Conservation (phyloP, 2,113 vertebrate genomes). For the Triplophysa rosa region DNA sequence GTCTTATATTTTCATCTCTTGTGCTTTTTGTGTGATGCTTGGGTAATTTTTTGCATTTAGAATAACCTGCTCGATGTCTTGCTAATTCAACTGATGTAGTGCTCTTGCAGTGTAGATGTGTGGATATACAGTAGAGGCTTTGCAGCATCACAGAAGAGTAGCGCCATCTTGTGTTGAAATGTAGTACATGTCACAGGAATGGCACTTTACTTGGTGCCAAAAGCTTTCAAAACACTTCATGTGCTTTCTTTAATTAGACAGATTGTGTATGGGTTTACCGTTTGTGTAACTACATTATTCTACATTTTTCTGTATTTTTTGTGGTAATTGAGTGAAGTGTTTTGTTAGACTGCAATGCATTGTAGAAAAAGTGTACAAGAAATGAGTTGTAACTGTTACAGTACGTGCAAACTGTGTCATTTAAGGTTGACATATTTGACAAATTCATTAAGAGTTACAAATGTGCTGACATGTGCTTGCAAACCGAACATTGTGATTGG, state of each 20-base stretch:
- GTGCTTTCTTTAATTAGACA: background rate
- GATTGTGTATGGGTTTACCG: background rate
- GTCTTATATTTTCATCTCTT: background rate
- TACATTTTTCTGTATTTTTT: background rate
- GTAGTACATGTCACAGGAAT: background rate
- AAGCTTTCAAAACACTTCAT: background rate
- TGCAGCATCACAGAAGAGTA: background rate
- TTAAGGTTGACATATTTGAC: too few species aligned
- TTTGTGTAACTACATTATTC: background rate
- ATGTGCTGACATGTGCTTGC: too few species aligned
- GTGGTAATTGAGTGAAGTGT: background rate
- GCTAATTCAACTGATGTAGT: background rate
- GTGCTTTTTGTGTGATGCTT: background rate
- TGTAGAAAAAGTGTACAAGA: background rate
- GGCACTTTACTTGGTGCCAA: background rate
- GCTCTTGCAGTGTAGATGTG: background rate
- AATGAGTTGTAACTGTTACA: too few species aligned
- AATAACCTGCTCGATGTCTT: background rate
- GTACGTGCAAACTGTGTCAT: too few species aligned
- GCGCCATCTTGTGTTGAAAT: constrained; percentile 35
- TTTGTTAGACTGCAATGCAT: background rate
- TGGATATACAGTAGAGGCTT: background rate
- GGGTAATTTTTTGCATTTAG: background rate
- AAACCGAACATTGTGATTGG: too few species aligned
- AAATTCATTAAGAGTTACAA: too few species aligned